Evolutionary conservation across 2,113 vertebrate species (phyloP), one percentile per base, ranked within the genome.

Genomic region (Nothocercus julius): DNA sequence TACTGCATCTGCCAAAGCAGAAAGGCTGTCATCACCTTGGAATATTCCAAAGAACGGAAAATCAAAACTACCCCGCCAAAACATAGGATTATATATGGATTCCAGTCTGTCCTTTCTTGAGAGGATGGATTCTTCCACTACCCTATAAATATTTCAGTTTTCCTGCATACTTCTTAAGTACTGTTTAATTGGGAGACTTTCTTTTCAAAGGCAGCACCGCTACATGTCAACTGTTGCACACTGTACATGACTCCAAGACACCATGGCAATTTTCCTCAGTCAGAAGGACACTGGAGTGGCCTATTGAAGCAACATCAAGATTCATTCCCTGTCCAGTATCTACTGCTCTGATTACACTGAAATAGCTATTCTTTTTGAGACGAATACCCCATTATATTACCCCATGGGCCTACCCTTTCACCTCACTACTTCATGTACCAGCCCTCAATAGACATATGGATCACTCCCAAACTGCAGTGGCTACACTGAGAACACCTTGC

Each of bases 301-400:
- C 85, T 18, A 36, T 21, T 24, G 64, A n/a, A 77, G 36, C 40
- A 85, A 21, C 34, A 74, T 17, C 20, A 61, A 58, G 30, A 40
- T 34, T 74, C 16, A 36, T 7, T 66, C 38, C 25, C 30, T 64
- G 76, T 36, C 51, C 30, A 70, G 7, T 36, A 69, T 62, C 73
- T 83, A 62, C 22, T 28, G 5, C 5, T 38, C 4, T 49, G 21
- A 27, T 72, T 62, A 17, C 32, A 64, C 19, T 61, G 79, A 87
- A 91, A 73, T 12, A 30, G 5, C 11, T 51, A 34, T 13, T 27
- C 81, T 40, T 54, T 1, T 58, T 69, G 44, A 34, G 25, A 75
- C 7, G 3, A 40, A 7, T n/a, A 86, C 13, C 18, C 40, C 22
- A 11, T 66, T 74, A 16, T 9, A 38, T 3, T 67, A 0, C 0